Evolutionary conservation across 2,113 vertebrate genomes (phyloP), one percentile per base, ranked within the genome.

Genomic region (Prunella himalayana): DNA sequence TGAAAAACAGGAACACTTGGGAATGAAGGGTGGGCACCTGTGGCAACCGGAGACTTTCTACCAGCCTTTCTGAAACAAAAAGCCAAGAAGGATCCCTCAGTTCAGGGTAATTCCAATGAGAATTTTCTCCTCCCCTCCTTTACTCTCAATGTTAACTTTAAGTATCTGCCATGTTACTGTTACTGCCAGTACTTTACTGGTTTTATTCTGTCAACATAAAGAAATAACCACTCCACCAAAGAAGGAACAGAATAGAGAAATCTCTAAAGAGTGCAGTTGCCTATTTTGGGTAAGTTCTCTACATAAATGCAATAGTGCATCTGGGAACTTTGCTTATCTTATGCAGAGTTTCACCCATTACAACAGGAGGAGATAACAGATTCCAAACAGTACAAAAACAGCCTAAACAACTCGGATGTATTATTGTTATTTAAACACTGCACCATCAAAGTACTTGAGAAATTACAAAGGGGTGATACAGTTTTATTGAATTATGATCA

Each of bases 1-100:
- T 98, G 97, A 99, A 99, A 98, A 99, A 99, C 96, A 99, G 98
- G 98, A 99, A 99, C 96, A 99, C 99, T 98, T 99, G 99, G 91
- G 99, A 99, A 60, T 99, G 99, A 92, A 99, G 99, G 77, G 99
- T 99, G 94, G 99, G 99, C 96, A 99, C 99, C 97, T 99, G 99
- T 73, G 99, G 99, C 96, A 99, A 98, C 94, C 99, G 99, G 63
- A 99, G 98, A 96, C 99, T 99, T 98, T 99, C 99, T 84, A 99
- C 99, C 96, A 99, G 97, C 91, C 99, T 99, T 98, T 99, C 99
- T 99, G 98, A 94, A 98, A 98, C 80, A 82, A 93, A 97, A 96
- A 97, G 4, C 17, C 76, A 90, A 90, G 25, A 93, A 94, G 15
- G 3, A 59, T 90, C 78, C 68, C 44, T 96, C 90, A 97, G 49